Evolutionary conservation across 2,797 vertebrate species (phyloP).

Genomic region (Ispidina picta): DNA sequence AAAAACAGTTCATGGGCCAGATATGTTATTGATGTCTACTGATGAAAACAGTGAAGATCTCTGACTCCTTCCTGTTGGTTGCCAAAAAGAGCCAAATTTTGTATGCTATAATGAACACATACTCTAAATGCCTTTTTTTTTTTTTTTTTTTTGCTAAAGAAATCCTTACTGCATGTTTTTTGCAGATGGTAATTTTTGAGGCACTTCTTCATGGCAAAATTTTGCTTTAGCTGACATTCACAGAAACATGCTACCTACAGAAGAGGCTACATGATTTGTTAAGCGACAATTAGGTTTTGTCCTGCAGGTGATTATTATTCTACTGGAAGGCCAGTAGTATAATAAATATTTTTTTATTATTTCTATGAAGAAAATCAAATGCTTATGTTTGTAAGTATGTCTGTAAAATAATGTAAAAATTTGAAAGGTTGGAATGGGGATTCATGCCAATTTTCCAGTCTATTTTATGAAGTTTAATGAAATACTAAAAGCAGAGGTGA

Average conservation of each 20-base stretch:
- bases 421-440: neutral
- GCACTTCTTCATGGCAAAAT: neutral
- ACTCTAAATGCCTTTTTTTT: neutral
- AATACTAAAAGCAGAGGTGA: neutral
- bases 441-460: neutral
- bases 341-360: no score
- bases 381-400: neutral
- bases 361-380: neutral
- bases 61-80: neutral
- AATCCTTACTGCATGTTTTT: neutral
- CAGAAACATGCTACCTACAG: neutral
- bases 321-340: neutral
- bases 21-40: neutral
- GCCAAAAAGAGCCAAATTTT: neutral
- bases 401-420: neutral
- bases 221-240: neutral
- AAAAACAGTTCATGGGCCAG: neutral
- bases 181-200: neutral
- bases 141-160: neutral
- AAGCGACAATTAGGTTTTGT: neutral
- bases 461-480: slow-evolving; percentile 23
- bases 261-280: neutral
- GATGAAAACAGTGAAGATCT: neutral
- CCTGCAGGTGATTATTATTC: neutral
- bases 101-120: neutral